A percentile compares a stretch with the other conserved stretches of the same genome.
Conservation (phyloP, 1,140 invertebrate species). For the Planococcus citri region DNA sequence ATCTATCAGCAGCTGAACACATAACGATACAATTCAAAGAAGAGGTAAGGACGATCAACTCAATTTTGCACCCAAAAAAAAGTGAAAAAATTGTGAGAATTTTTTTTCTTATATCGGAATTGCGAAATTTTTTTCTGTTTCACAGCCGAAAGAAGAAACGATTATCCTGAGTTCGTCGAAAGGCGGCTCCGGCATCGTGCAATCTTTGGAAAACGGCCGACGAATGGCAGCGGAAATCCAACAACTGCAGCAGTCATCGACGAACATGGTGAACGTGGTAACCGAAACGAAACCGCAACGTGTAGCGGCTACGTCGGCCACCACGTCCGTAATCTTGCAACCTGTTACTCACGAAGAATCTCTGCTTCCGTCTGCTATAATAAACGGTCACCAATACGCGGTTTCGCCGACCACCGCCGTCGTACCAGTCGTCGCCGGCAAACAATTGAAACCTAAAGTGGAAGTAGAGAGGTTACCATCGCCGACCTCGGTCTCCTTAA, state of each 20-base stretch:
- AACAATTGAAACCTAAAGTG: constrained; percentile 68
- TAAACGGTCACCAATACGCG: constrained; percentile 13
- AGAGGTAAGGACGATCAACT: not conserved
- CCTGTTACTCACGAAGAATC: constrained; percentile 14
- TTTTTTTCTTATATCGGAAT: no score
- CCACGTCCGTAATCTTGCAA: constrained; percentile 5
- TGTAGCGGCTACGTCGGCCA: not conserved
- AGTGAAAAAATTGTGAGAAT: no score
- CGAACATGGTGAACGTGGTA: not conserved
- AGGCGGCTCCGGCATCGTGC: not conserved
- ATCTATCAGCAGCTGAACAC: not conserved
- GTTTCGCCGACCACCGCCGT: constrained; percentile 23
- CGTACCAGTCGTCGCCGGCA: constrained; percentile 31
- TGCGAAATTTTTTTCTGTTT: not conserved
- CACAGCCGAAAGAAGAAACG: constrained; percentile 1
- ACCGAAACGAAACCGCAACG: not conserved
- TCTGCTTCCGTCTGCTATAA: not conserved
- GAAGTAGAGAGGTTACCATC: constrained; percentile 54
- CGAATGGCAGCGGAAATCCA: not conserved
- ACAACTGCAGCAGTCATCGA: not conserved
- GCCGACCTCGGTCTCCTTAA: constrained; percentile 27
- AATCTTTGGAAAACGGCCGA: not conserved
- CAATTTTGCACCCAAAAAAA: no score
- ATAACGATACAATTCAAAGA: not conserved
- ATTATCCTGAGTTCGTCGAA: not conserved